Percentiles rank a stretch among this genome's conserved stretches.
These are phyloP conservation scores for Sarotherodon lohbergeri DNA, from an alignment of 2,113 vertebrate species.

Conservation along the genomic window DNA sequence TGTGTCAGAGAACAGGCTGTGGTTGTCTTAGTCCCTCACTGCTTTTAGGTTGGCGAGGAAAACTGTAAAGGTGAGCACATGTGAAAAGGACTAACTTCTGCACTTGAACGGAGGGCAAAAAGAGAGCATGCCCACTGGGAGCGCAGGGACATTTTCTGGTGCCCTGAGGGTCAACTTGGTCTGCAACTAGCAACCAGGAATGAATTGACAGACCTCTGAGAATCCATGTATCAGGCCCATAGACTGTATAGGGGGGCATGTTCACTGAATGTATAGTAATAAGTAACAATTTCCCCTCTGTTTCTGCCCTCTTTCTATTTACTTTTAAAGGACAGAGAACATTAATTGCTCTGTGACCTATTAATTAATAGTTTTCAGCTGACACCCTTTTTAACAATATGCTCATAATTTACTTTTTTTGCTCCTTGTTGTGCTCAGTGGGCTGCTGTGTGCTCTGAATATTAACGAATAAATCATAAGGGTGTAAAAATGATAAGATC, in stretches of 20 bases:
- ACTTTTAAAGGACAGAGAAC: background rate
- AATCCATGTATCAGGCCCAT: background rate
- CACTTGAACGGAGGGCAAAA: constrained; percentile 8
- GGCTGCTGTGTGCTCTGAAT: background rate
- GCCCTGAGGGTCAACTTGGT: background rate
- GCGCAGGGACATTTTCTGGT: background rate
- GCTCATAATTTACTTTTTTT: background rate
- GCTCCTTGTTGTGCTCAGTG: background rate
- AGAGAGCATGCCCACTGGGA: background rate
- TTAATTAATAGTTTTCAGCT: background rate
- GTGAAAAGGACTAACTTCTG: constrained; percentile 1
- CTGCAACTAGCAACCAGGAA: background rate
- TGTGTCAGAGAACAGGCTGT: background rate
- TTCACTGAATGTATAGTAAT: background rate
- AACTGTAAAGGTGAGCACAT: background rate
- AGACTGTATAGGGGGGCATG: background rate
- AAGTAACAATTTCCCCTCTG: rapidly evolving
- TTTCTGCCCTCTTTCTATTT: background rate
- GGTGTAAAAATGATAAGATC: background rate
- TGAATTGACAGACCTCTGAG: background rate
- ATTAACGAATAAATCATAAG: background rate
- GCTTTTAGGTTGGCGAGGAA: background rate
- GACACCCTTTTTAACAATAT: background rate
- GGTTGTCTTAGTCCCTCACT: background rate
- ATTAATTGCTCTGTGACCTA: background rate